Evolutionary conservation across 1,140 invertebrate genomes (phyloP).

Genomic region (Trichogramma pretiosum): DNA sequence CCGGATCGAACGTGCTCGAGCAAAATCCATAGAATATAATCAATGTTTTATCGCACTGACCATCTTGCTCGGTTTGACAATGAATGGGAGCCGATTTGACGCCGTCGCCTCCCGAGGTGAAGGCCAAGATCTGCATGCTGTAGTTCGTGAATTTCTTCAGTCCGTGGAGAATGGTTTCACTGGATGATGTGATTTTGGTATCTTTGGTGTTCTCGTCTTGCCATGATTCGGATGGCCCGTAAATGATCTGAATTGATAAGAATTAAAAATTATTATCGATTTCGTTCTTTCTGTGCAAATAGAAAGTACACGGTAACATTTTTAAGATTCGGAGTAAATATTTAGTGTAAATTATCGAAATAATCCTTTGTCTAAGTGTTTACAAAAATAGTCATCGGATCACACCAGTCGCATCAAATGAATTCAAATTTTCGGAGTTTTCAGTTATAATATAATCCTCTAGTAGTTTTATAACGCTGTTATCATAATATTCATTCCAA

Average conservation of each 20-base stretch:
- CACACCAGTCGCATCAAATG: too few relatives aligned
- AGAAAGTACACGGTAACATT: too few relatives aligned
- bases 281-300: too few relatives aligned
- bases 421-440: too few relatives aligned
- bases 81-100: conserved; percentile 83
- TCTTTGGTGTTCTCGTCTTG: conserved; percentile 88
- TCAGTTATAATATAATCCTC: too few relatives aligned
- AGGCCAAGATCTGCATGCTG: conserved; percentile 91
- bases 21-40: neutral
- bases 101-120: conserved; percentile 91
- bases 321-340: too few relatives aligned
- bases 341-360: too few relatives aligned
- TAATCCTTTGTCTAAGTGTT: too few relatives aligned
- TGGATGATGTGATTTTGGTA: conserved; percentile 82
- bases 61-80: conserved; percentile 91
- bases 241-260: conserved; percentile 57
- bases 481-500: too few relatives aligned
- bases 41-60: too few relatives aligned
- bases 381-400: too few relatives aligned
- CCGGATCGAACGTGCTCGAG: neutral
- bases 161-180: conserved; percentile 84
- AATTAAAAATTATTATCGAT: conserved; percentile 3
- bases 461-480: too few relatives aligned
- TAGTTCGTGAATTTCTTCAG: conserved; percentile 95
- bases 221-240: conserved; percentile 85